Evolutionary conservation across 1,140 invertebrate species (phyloP).

Genomic region (Notospermus geniculatus): DNA sequence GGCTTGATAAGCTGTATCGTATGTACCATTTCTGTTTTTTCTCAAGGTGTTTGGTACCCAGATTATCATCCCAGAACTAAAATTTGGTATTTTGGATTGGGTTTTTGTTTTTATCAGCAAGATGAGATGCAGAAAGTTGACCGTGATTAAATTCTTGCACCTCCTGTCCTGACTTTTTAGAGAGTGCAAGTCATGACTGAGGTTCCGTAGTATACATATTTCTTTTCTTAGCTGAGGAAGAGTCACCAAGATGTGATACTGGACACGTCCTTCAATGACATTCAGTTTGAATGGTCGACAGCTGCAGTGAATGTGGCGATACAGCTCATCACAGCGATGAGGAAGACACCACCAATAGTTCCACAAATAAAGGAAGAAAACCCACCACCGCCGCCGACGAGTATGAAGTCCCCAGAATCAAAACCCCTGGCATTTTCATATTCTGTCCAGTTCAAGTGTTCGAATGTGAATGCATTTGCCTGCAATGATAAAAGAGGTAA

Average conservation of each 20-base stretch:
- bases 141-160: too few species aligned
- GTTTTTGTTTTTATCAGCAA: too few species aligned
- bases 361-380: neutral
- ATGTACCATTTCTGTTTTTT: constrained; percentile 7
- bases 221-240: constrained; percentile 58
- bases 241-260: constrained; percentile 39
- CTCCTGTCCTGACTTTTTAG: too few species aligned
- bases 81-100: too few species aligned
- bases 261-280: constrained; percentile 66
- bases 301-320: constrained; percentile 29
- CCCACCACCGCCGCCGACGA: neutral
- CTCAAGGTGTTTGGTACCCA: constrained; percentile 21
- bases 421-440: neutral
- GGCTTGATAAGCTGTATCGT: constrained; percentile 77
- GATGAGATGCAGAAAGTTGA: too few species aligned
- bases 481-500: constrained; percentile 65
- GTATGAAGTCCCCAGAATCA: neutral
- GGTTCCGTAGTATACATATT: too few species aligned
- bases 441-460: constrained; percentile 56
- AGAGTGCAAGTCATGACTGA: too few species aligned
- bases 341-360: constrained; percentile 24
- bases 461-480: constrained; percentile 66
- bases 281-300: constrained; percentile 68
- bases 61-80: too few species aligned
- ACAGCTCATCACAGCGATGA: constrained; percentile 55